Base-by-base conservation (phyloP, 2,797 vertebrate species). In the Champsocephalus gunnari region DNA sequence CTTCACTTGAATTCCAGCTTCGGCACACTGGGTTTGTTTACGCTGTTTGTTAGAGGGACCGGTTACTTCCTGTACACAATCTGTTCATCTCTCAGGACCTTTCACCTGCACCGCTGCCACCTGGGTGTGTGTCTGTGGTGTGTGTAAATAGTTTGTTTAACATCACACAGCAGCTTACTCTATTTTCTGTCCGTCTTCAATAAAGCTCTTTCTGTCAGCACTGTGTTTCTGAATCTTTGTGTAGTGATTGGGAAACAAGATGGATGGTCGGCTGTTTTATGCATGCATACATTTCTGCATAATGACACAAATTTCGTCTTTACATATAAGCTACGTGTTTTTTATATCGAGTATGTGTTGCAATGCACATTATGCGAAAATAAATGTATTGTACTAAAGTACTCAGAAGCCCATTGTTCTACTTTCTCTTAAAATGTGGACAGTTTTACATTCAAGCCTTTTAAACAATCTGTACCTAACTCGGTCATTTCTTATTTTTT, bases 21-120 rank as follows among this genome's bases (percentile, higher is more conserved):
- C 53, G 32, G 50, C 48, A 49, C 53, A 48, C 28, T 13, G 28
- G 49, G n/a, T 41, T 44, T 61, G 58, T 74, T 66, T 32, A 43
- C 50, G 63, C 13, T 49, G 32, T 47, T 59, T 17, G 32, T 44
- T 24, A 1, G 50, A 51, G 48, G 16, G 49, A 49, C 69, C 32
- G 38, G 49, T 67, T 48, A 49, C 41, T 49, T 49, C 19, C n/a
- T 41, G 4, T 41, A 47, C 24, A 74, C 62, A 44, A 17, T 66
- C 59, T 70, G 62, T 51, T 64, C 67, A 61, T 75, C 38, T 72
- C 78, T 85, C 83, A 84, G 87, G 87, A 84, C 66, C 49, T 21
- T 57, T 44, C 44, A 51, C 66, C 50, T 63, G 66, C 80, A 75
- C 64, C 47, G 55, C 62, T 34, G 72, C 72, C 61, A 55, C 50